Evolutionary conservation across 2,113 vertebrate genomes (phyloP).

Genomic region (Rhea pennata): DNA sequence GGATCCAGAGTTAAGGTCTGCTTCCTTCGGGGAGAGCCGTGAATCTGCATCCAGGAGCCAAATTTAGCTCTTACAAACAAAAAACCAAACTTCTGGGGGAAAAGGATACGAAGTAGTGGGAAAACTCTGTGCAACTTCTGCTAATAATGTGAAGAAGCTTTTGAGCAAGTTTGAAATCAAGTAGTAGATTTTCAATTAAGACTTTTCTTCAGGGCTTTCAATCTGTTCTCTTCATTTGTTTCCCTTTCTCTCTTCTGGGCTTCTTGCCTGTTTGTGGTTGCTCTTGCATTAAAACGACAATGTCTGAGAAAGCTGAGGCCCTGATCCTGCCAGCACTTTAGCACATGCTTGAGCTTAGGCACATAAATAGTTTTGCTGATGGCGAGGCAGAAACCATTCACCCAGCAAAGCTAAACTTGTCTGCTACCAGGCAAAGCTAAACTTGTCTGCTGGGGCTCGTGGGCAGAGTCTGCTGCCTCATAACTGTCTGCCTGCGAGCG

Average conservation of each 20-base stretch:
- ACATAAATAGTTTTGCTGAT: background rate
- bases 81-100: background rate
- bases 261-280: background rate
- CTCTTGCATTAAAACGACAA: background rate
- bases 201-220: background rate
- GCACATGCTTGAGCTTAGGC: background rate
- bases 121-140: background rate
- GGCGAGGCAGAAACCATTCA: background rate
- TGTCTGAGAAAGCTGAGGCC: background rate
- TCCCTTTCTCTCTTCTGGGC: background rate
- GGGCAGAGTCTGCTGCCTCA: background rate
- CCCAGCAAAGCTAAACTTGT: background rate
- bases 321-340: background rate
- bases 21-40: slow-evolving; percentile 6
- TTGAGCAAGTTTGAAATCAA: background rate
- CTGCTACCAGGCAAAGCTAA: background rate
- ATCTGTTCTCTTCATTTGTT: background rate
- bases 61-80: background rate
- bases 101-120: background rate
- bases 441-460: background rate
- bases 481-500: background rate
- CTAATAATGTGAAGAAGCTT: background rate
- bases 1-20: slow-evolving; percentile 31
- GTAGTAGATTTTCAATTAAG: background rate
- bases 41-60: slow-evolving; percentile 12